These are phyloP conservation scores for Drosophila acutilabella DNA, from an alignment of 2,888 invertebrate genomes.

Conservation along the genomic window DNA sequence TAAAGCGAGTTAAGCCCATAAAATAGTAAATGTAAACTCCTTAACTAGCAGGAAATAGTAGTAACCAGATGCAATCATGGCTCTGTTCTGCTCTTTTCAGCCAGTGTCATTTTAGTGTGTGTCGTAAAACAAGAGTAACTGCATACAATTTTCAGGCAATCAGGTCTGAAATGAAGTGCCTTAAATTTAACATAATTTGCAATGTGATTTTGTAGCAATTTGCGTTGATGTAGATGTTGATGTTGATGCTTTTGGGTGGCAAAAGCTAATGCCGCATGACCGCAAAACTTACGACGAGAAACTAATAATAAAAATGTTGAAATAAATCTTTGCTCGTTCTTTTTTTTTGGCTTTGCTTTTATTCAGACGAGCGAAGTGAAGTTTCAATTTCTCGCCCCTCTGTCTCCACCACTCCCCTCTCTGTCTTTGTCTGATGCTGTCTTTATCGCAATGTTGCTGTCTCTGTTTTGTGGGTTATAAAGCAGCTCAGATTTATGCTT, in stretches of 20 bases:
- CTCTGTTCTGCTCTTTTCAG: neutral
- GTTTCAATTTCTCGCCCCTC: slow-evolving; percentile 53
- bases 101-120: slow-evolving; percentile 27
- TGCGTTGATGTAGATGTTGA: slow-evolving; percentile 48
- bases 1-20: neutral
- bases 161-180: slow-evolving; percentile 64
- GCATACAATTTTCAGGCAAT: slow-evolving; percentile 57
- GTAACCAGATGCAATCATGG: neutral
- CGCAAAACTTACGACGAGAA: slow-evolving; percentile 59
- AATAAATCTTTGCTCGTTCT: slow-evolving; percentile 70
- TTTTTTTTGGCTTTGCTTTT: slow-evolving; percentile 35
- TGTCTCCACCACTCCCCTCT: neutral
- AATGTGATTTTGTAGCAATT: slow-evolving; percentile 70
- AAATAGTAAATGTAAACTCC: too few relatives aligned
- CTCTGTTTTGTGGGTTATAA: slow-evolving; percentile 44
- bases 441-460: slow-evolving; percentile 17
- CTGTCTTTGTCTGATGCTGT: slow-evolving; percentile 1
- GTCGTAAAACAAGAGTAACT: slow-evolving; percentile 17
- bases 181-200: slow-evolving; percentile 71
- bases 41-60: too few relatives aligned
- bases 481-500: slow-evolving; percentile 71
- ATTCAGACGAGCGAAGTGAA: slow-evolving; percentile 31
- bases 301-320: slow-evolving; percentile 78
- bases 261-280: slow-evolving; percentile 63
- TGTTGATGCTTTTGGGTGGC: slow-evolving; percentile 34